Base-by-base conservation (phyloP, 1,140 invertebrate genomes). In the Brachionus rubens region DNA sequence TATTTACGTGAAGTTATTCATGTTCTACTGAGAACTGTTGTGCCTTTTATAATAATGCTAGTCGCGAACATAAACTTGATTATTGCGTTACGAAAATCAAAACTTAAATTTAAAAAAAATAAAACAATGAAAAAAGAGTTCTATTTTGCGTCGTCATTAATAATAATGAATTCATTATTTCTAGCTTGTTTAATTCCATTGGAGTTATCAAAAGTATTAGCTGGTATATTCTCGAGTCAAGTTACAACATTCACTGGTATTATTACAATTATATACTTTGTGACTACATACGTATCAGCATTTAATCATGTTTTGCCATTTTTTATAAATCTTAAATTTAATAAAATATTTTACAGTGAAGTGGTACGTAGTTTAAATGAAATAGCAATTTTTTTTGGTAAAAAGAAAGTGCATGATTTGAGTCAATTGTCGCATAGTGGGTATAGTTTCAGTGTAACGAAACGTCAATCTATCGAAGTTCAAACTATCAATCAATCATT, bases 261-360 rank as follows among this genome's bases (percentile, higher is more conserved):
- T 9, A 59, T 59, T 24, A 54, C 50, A 26, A 59, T 59, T 28
- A 59, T 59, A 3, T 36, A 40, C 36, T 59, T 16, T 59, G 30
- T 59, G 36, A 19, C 28, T n/a, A 36, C 54, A 36, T 59, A 59
- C 36, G 19, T 59, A 16, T 59, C 54, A 19, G 54, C 54, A 16
- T 59, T 59, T 16, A 36, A 59, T 59, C 54, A 59, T 36, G 12
- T 40, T 9, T 59, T 21, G 4, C 19, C 54, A 40, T 59, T 59
- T 59, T 59, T 59, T 36, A 59, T 40, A 7, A 59, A 59, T 59
- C 36, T 59, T 16, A 36, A 36, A 59, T 59, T 59, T 36, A 59
- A 59, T 19, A 59, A 59, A 21, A 36, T 59, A 1, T 59, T 59
- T 59, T 40, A 59, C 30, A 36, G 36, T 0, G 54, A 59, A 59